Conservation (phyloP, 2,113 vertebrate genomes). For the Carettochelys insculpta region DNA sequence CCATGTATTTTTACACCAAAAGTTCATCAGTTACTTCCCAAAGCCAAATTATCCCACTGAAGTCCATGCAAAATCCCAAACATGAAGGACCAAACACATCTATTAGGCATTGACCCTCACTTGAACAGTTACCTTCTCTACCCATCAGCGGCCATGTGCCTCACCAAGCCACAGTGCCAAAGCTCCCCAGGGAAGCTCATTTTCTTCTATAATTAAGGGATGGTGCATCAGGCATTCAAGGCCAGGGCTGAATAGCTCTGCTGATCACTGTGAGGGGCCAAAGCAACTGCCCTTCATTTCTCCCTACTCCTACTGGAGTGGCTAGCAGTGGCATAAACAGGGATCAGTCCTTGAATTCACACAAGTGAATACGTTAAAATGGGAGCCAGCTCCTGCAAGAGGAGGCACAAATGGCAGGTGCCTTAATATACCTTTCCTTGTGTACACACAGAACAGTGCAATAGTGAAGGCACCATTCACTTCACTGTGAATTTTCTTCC, state of each 20-base stretch:
- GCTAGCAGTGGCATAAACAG: not conserved
- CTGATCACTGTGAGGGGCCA: not conserved
- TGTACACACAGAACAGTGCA: not conserved
- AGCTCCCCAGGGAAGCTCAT: not conserved
- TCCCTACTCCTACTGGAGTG: not conserved
- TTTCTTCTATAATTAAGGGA: not conserved
- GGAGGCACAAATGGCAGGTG: not conserved
- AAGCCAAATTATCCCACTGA: not conserved
- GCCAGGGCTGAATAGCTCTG: not conserved
- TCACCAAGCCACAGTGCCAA: accelerated
- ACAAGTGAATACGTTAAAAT: not conserved
- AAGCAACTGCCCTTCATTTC: not conserved
- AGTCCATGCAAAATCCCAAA: not conserved
- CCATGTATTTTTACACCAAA: not conserved
- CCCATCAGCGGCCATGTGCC: not conserved
- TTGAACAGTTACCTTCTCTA: not conserved
- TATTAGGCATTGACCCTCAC: accelerated
- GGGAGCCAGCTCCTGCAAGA: not conserved
- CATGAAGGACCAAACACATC: not conserved
- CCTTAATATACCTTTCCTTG: not conserved
- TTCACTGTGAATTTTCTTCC: not conserved
- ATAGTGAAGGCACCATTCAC: not conserved
- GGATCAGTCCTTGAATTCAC: not conserved
- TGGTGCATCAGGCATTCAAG: not conserved
- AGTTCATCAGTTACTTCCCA: not conserved